Base-by-base conservation (phyloP, 2,888 invertebrate species). In the Cantharis flavilabris region DNA sequence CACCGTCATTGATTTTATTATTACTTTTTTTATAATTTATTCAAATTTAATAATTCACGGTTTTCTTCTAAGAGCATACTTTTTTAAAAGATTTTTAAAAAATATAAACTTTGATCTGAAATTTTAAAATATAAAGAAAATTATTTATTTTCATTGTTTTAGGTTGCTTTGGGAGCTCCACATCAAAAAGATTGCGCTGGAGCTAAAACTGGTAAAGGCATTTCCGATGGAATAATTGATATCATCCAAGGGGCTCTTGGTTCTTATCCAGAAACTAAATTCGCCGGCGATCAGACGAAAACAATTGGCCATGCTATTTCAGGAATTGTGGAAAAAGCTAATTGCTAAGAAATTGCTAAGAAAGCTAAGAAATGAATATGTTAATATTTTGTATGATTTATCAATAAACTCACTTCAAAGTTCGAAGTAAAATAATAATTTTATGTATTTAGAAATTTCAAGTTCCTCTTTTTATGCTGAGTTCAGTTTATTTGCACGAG, bases 101-200 rank as follows among this genome's bases (percentile, higher is more conserved):
- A 16, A 16, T 1, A 16, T 16, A 16, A 16, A 16, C 1, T 16
- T 16, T 16, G 16, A 16, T 1, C 16, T 16, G 16, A 1, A 16
- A 16, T 16, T n/a, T 33, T 33, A 33, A 33, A 13, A 18, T 11
- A 2, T 20, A 65, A 33, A 4, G 23, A 7, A n/a, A 16, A 16
- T 16, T 16, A 9, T 67, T 67, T 4, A 1, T 7, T 65, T 65
- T 3, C 1, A 7, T 65, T 67, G 13, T 67, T 67, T n/a, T 13
- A 67, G 65, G 26, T 67, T 13, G 65, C n/a, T 23, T 67, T 67
- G 1, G 26, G 23, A 1, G 65, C 65, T 7, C 65, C 65, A 1
- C 13, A n/a, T 23, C n/a, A n/a, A 67, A 67, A 9, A 16, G 16
- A 20, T 23, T 67, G 65, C 10, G 13, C 98, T 96, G 1, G 94